Evolutionary conservation across 2,113 vertebrate species (phyloP), one percentile per base, ranked within the genome.

Genomic region (Columbina picui): DNA sequence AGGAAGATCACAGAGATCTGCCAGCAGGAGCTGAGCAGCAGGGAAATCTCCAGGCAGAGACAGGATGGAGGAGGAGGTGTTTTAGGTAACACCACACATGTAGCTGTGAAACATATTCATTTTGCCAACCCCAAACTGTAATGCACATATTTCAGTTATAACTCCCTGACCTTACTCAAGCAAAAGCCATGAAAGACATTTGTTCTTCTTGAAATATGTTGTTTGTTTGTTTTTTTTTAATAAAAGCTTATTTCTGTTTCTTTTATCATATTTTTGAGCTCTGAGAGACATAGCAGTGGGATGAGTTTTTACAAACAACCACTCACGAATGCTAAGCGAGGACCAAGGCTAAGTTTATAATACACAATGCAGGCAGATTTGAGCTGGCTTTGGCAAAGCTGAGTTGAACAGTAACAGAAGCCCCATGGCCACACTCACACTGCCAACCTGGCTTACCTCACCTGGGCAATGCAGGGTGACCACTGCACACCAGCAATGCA

Each of bases 51-150:
- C 76, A 94, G 95, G 91, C 94, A 96, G 91, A 93, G 53, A 88
- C 67, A 94, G 95, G 93, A 95, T 96, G 73, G 91, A 96, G 73
- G 89, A 87, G 94, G 95, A 94, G 80, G 95, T 93, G 84, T 86
- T 96, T 88, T 84, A 94, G 93, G 91, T 94, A 93, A 89, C 96
- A 94, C 65, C 86, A 36, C 6, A 14, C 60, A 81, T 0, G 56
- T 89, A 89, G 89, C 92, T 94, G 95, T 94, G 80, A 95, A 97
- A 84, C 60, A 70, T 55, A 90, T 56, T 59, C 47, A 68, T 94
- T 91, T 86, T 80, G 85, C 38, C 69, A 75, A 34, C 21, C 49
- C 32, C 56, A 84, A 77, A 74, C 38, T 90, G 38, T 79, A 84
- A 70, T 20, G 91, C 43, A 49, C 49, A 18, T 56, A n/a, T 81